Evolutionary conservation across 2,888 invertebrate species (phyloP).

Genomic region (Himalopsyche anomala): DNA sequence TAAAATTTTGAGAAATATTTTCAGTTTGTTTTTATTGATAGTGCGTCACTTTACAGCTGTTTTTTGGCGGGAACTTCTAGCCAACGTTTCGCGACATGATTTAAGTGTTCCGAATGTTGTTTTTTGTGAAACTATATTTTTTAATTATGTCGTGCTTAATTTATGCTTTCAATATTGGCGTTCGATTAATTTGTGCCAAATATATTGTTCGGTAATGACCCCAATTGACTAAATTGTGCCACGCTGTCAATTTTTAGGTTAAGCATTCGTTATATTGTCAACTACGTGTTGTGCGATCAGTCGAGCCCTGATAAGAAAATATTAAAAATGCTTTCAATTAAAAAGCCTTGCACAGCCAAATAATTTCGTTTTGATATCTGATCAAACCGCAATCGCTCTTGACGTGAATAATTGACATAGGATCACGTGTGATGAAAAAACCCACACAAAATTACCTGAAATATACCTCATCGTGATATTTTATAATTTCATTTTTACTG

Average conservation of each 20-base stretch:
- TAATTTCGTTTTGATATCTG: background rate
- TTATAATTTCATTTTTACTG: too few species aligned
- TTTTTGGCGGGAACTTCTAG: too few species aligned
- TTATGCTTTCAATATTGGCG: background rate
- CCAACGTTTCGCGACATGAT: too few species aligned
- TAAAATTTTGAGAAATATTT: too few species aligned
- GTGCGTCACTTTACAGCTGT: too few species aligned
- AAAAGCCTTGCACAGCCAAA: background rate
- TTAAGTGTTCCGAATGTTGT: too few species aligned
- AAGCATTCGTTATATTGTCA: constrained; percentile 25
- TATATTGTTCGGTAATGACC: constrained; percentile 22
- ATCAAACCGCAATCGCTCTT: background rate
- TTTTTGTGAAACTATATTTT: background rate
- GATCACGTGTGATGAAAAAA: too few species aligned
- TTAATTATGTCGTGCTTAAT: constrained; percentile 8
- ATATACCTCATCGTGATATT: too few species aligned
- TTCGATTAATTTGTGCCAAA: constrained; percentile 24
- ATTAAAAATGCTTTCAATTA: background rate
- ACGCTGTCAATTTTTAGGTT: constrained; percentile 35
- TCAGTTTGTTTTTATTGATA: too few species aligned
- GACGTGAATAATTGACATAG: background rate
- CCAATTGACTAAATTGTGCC: constrained; percentile 25
- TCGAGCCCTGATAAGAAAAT: background rate
- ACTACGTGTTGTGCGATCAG: background rate
- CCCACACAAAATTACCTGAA: too few species aligned